Percentiles rank a stretch among this genome's conserved stretches.
Evolutionary conservation across 2,888 invertebrate species (phyloP).

Genomic region (Amaurobius ferox): DNA sequence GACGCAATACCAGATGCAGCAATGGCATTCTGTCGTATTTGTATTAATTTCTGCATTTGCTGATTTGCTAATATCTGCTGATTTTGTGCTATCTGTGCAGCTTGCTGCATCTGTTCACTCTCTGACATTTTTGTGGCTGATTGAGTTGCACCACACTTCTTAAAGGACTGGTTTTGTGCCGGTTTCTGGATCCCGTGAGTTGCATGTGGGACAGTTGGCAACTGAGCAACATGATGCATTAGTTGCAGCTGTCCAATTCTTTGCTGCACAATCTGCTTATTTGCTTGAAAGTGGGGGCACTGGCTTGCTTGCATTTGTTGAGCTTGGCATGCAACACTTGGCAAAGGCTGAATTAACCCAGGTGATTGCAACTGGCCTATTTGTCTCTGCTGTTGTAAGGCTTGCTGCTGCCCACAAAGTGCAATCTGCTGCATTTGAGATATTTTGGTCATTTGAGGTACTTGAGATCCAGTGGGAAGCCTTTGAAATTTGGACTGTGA

Average conservation of each 20-base stretch:
- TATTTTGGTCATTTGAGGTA: slow-evolving; percentile 38
- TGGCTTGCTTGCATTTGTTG: slow-evolving; percentile 50
- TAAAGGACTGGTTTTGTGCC: slow-evolving; percentile 37
- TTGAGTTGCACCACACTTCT: slow-evolving; percentile 32
- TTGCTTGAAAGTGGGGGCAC: slow-evolving; percentile 59
- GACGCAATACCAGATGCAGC: slow-evolving; percentile 41
- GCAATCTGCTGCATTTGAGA: slow-evolving; percentile 41
- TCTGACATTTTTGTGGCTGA: slow-evolving; percentile 42
- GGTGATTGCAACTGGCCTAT: slow-evolving; percentile 38
- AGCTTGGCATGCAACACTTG: slow-evolving; percentile 47
- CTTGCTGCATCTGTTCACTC: slow-evolving; percentile 58
- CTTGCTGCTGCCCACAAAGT: slow-evolving; percentile 31
- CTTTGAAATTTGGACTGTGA: slow-evolving; percentile 54
- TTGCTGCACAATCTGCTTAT: slow-evolving; percentile 57
- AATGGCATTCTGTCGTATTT: slow-evolving; percentile 57
- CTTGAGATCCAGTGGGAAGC: slow-evolving; percentile 38
- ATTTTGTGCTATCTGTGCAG: slow-evolving; percentile 55
- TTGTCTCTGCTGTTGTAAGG: slow-evolving; percentile 47
- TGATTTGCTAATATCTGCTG: slow-evolving; percentile 52
- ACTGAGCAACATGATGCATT: slow-evolving; percentile 54
- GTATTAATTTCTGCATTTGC: slow-evolving; percentile 63
- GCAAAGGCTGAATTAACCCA: slow-evolving; percentile 35
- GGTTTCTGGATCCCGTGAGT: slow-evolving; percentile 45
- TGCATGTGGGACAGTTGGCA: slow-evolving; percentile 47
- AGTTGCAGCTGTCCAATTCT: slow-evolving; percentile 53